These are phyloP conservation scores for Epicampocera succincta DNA, from an alignment of 2,888 invertebrate genomes.

Conservation along the genomic window DNA sequence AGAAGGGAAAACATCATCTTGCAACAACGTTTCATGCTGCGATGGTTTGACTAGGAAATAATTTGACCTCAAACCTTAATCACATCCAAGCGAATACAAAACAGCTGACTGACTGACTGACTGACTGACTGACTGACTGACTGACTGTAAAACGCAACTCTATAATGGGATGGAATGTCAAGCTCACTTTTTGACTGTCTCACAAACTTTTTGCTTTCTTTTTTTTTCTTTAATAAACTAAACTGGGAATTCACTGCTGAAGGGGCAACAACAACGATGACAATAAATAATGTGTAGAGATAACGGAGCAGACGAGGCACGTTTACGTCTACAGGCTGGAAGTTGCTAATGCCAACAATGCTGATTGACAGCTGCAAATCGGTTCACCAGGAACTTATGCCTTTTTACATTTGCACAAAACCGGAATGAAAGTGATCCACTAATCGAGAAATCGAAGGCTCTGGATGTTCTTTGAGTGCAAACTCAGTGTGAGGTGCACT, in stretches of 20 bases:
- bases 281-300: slow-evolving; percentile 29
- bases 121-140: slow-evolving; percentile 6
- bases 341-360: slow-evolving; percentile 5
- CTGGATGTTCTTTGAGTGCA: too few relatives aligned
- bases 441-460: too few relatives aligned
- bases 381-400: neutral
- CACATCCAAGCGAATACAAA: slow-evolving; percentile 22
- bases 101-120: slow-evolving; percentile 15
- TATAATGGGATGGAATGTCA: slow-evolving; percentile 2
- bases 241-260: slow-evolving; percentile 36
- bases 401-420: too few relatives aligned
- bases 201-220: slow-evolving; percentile 1
- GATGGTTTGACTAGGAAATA: slow-evolving; percentile 54
- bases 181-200: slow-evolving; percentile 26
- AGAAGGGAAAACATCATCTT: slow-evolving; percentile 50
- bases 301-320: slow-evolving; percentile 25
- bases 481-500: too few relatives aligned
- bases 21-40: slow-evolving; percentile 50
- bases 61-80: slow-evolving; percentile 60
- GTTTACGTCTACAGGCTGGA: slow-evolving; percentile 19
- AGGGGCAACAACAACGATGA: slow-evolving; percentile 33
- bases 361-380: neutral
- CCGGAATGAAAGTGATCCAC: too few relatives aligned
- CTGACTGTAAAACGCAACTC: too few relatives aligned
- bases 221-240: slow-evolving; percentile 7